Evolutionary conservation across 2,113 vertebrate species (phyloP).

Genomic region (Mastomys natalensis): DNA sequence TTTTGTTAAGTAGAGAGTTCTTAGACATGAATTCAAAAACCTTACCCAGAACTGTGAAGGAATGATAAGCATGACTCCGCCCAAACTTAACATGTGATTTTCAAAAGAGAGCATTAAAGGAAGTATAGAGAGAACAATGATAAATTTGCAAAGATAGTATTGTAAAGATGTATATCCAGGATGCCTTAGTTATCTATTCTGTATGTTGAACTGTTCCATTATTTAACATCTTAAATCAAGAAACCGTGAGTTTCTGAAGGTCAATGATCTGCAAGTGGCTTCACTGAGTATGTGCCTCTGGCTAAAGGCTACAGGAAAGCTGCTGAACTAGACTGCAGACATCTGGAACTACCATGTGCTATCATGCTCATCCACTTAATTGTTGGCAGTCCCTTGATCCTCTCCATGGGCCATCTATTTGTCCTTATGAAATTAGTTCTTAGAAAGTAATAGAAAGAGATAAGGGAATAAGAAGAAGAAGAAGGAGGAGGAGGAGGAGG

Average conservation of each 20-base stretch:
- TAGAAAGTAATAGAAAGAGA: background rate
- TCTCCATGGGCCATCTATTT: background rate
- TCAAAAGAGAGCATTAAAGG: background rate
- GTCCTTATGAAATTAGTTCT: background rate
- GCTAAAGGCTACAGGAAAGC: background rate
- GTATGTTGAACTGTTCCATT: background rate
- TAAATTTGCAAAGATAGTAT: background rate
- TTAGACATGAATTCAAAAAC: background rate
- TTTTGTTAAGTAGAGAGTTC: background rate
- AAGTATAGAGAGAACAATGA: background rate
- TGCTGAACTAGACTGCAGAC: background rate
- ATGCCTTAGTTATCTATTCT: background rate
- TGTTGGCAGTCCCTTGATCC: background rate
- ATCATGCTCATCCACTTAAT: background rate
- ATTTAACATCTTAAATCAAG: background rate
- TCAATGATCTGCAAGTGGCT: background rate
- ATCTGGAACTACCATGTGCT: background rate
- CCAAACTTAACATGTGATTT: background rate
- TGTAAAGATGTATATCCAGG: background rate
- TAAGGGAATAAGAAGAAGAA: background rate
- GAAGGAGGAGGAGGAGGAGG: too few relatives aligned
- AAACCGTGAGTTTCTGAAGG: background rate
- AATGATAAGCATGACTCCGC: background rate
- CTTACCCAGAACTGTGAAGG: background rate
- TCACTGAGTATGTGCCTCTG: background rate